Conservation (phyloP, 2,113 vertebrate genomes). For the Micronisus gabar region DNA sequence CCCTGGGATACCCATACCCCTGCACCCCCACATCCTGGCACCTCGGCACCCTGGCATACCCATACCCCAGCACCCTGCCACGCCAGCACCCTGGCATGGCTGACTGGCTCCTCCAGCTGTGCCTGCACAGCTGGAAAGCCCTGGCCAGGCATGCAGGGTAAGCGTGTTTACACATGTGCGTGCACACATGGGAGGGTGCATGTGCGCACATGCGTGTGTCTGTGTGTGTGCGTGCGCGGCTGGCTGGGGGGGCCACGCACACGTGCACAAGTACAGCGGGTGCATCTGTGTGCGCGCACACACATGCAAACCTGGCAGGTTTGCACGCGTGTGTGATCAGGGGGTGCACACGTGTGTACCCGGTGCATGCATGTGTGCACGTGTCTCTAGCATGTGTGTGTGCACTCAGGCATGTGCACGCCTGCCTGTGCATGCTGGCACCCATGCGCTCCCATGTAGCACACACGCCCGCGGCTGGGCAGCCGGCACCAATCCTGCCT, state of each 20-base stretch:
- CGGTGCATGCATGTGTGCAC: not conserved
- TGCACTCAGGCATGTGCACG: accelerated
- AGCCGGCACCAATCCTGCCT: not conserved
- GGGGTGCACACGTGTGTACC: not conserved
- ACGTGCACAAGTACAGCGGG: accelerated
- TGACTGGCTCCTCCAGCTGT: not conserved
- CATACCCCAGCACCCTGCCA: not conserved
- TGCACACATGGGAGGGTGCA: too few species aligned
- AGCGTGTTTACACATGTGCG: not conserved
- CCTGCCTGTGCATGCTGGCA: not conserved
- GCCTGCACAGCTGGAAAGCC: not conserved
- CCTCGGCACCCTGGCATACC: not conserved
- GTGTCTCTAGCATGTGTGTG: not conserved
- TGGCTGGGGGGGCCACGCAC: not conserved
- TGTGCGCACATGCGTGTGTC: not conserved
- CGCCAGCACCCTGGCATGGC: too few species aligned
- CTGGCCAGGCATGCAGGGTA: accelerated
- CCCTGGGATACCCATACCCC: too few species aligned
- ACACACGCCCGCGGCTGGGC: accelerated
- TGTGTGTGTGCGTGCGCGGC: too few species aligned
- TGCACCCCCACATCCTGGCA: not conserved
- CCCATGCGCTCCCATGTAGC: not conserved
- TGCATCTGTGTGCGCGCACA: not conserved
- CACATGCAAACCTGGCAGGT: accelerated
- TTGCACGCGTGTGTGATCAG: not conserved